Conservation (phyloP, 2,113 vertebrate species). For the Malurus alboscapulatus region DNA sequence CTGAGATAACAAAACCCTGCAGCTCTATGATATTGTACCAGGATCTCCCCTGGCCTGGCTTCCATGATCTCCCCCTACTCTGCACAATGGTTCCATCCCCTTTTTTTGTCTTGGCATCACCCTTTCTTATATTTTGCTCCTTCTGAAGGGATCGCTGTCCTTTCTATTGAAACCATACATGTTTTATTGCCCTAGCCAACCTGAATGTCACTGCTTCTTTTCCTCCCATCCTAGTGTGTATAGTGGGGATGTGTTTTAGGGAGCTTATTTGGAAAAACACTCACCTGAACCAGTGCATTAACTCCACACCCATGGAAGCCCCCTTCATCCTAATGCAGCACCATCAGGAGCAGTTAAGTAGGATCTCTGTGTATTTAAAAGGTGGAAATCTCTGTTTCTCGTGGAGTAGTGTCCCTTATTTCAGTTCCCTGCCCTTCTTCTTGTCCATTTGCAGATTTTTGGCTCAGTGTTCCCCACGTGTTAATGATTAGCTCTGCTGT, state of each 20-base stretch:
- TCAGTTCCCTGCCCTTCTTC: neutral
- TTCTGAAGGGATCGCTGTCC: neutral
- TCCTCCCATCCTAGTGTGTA: neutral
- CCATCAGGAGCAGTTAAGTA: neutral
- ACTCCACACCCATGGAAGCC: neutral
- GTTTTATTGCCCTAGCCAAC: neutral
- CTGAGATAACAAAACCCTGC: neutral
- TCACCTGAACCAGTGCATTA: neutral
- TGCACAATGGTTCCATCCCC: accelerated
- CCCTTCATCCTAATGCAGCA: neutral
- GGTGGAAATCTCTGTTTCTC: neutral
- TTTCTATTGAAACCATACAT: neutral
- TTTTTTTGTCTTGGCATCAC: accelerated
- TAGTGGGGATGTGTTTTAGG: neutral
- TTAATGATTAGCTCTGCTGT: neutral
- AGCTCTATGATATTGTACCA: neutral
- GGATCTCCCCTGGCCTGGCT: neutral
- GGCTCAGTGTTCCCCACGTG: neutral
- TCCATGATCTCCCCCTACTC: accelerated
- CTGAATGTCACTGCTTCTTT: neutral
- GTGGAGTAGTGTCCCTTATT: neutral
- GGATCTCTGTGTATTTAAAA: neutral
- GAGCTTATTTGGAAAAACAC: neutral
- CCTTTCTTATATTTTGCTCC: neutral
- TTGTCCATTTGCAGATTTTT: neutral